Evolutionary conservation across 2,888 invertebrate species (phyloP).

Genomic region (Corbicula japonica): DNA sequence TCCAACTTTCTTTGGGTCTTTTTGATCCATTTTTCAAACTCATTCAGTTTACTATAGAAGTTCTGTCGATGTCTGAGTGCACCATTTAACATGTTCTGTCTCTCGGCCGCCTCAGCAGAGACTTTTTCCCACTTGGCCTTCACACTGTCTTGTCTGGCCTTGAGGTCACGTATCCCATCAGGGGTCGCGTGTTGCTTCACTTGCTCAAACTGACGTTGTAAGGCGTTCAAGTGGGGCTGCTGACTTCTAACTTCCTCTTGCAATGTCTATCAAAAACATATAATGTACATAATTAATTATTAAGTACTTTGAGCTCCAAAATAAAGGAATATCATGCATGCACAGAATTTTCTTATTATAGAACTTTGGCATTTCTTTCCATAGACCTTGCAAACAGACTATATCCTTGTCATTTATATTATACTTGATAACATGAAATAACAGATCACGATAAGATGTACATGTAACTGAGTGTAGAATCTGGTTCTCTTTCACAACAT

Average conservation of each 20-base stretch:
- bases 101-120: conserved; percentile 89
- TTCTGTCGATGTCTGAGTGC: conserved; percentile 86
- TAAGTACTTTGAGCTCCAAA: too few species aligned
- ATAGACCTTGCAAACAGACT: too few species aligned
- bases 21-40: conserved; percentile 92
- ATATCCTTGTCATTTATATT: too few species aligned
- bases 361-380: too few species aligned
- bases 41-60: conserved; percentile 92
- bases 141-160: conserved; percentile 93
- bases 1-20: conserved; percentile 87
- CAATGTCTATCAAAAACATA: conserved; percentile 71
- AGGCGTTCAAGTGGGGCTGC: conserved; percentile 78
- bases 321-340: background rate
- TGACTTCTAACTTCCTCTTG: conserved; percentile 82
- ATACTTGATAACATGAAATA: background rate
- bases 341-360: background rate
- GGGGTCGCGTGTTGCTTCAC: conserved; percentile 80
- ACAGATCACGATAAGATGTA: background rate
- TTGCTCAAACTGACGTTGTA: conserved; percentile 79
- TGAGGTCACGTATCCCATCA: conserved; percentile 77
- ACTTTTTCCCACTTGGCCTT: conserved; percentile 94
- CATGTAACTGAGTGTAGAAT: background rate
- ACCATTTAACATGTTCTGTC: conserved; percentile 87
- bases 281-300: background rate
- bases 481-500: too few species aligned